Conservation (phyloP, 2,113 vertebrate species). For the Bombycilla garrulus region DNA sequence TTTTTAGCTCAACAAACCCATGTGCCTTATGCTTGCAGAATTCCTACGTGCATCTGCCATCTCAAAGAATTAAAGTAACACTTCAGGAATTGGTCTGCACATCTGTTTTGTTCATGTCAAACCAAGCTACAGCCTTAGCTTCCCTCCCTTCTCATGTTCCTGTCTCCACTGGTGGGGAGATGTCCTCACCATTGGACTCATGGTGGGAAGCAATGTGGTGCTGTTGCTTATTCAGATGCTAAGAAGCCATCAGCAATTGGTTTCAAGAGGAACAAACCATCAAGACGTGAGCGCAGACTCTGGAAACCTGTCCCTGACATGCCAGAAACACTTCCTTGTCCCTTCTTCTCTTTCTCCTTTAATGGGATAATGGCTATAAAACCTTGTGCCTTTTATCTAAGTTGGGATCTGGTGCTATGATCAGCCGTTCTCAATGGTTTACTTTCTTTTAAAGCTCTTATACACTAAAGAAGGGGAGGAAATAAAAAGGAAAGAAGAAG, state of each 20-base stretch:
- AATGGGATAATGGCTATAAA: neutral
- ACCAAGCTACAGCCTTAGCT: neutral
- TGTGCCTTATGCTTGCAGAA: neutral
- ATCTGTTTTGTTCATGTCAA: neutral
- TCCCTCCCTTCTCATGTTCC: neutral
- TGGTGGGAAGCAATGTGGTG: fast-evolving
- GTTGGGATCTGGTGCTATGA: neutral
- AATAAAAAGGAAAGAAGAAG: neutral
- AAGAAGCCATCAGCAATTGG: neutral
- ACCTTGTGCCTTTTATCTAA: neutral
- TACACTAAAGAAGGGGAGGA: neutral
- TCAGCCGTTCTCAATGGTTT: neutral
- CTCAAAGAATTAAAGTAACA: neutral
- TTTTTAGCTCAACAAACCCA: neutral
- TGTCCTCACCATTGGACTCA: neutral
- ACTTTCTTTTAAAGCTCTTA: neutral
- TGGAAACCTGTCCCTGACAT: neutral
- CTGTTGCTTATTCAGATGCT: neutral
- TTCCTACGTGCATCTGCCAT: neutral
- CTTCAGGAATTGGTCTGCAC: neutral
- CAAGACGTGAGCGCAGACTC: neutral
- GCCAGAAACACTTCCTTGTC: neutral
- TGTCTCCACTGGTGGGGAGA: neutral
- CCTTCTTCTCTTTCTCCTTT: neutral
- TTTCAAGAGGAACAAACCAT: neutral